Evolutionary conservation across 1,140 invertebrate species (phyloP), one percentile per base, ranked within the genome.

Genomic region (Papilio polytes): DNA sequence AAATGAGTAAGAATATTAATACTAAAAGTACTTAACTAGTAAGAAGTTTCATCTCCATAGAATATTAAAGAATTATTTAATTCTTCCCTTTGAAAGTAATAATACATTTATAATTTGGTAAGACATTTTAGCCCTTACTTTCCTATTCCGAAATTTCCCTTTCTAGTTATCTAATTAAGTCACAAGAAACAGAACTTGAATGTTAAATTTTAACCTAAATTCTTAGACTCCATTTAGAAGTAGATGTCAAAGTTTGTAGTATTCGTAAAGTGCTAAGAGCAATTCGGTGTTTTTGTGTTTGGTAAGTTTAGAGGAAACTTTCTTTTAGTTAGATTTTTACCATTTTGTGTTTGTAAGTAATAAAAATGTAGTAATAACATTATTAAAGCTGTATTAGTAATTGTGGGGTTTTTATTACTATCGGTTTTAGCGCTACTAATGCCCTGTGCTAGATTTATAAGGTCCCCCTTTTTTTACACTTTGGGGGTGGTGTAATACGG

Each of bases 241-340:
- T 66, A 66, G 22, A 66, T 66, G 63, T 66, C 63, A 66, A 66
- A 66, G 63, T 66, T 66, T 66, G 22, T 66, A 26, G 59, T 66
- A 66, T 66, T 66, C 63, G 63, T 26, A 66, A 66, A 66, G 63
- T 31, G 26, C 63, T 66, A 66, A 66, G 15, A 66, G 63, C 63
- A 15, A 31, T 66, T 66, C 63, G 63, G 63, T 66, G 63, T 66
- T 66, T 66, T 66, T 31, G 63, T 63, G 22, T 66, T 66, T 10
- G 18, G 26, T 18, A 66, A 66, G 63, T 66, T 66, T 66, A 66
- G 22, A 31, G 3, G 22, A 1, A 66, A 66, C 26, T 66, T 66
- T 66, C 63, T 66, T 31, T 22, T 66, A 66, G 13, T 31, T 66
- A 66, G 63, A 66, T 70, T 70, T 63, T 7, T 36, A 31, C 63